These are phyloP conservation scores for Augochlorella aurata DNA, from an alignment of 2,888 invertebrate species.

Conservation along the genomic window DNA sequence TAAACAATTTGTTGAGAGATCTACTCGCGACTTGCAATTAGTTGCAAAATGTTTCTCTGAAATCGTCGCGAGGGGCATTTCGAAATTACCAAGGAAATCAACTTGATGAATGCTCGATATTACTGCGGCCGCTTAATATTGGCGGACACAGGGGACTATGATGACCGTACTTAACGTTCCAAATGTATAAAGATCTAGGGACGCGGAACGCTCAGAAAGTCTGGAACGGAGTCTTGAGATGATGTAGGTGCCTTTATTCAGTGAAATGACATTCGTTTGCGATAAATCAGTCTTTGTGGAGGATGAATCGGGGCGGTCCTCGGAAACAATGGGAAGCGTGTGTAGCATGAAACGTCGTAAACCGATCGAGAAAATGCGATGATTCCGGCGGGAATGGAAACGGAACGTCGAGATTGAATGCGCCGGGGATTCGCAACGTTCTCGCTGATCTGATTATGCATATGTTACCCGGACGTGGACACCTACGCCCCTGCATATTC, in stretches of 20 bases:
- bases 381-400: constrained; percentile 47
- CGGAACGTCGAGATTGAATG: constrained; percentile 40
- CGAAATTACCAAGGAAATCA: too few species aligned
- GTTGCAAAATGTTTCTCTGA: too few species aligned
- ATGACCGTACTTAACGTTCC: not conserved
- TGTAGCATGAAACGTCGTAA: constrained; percentile 17
- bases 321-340: constrained; percentile 16
- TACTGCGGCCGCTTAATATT: too few species aligned
- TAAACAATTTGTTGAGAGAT: too few species aligned
- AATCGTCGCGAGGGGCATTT: too few species aligned
- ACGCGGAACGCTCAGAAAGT: not conserved
- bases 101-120: too few species aligned
- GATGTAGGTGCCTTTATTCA: constrained; percentile 10
- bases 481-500: constrained; percentile 11
- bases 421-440: constrained; percentile 7
- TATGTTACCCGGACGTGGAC: constrained; percentile 19
- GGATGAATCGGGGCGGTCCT: not conserved
- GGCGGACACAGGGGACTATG: too few species aligned
- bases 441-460: constrained; percentile 42
- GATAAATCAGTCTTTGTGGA: constrained; percentile 24
- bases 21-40: too few species aligned
- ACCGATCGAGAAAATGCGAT: constrained; percentile 38
- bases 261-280: constrained; percentile 19
- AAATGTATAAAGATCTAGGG: not conserved
- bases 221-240: not conserved